Evolutionary conservation across 2,797 vertebrate species (phyloP).

Genomic region (Myioborus melanocephalus): DNA sequence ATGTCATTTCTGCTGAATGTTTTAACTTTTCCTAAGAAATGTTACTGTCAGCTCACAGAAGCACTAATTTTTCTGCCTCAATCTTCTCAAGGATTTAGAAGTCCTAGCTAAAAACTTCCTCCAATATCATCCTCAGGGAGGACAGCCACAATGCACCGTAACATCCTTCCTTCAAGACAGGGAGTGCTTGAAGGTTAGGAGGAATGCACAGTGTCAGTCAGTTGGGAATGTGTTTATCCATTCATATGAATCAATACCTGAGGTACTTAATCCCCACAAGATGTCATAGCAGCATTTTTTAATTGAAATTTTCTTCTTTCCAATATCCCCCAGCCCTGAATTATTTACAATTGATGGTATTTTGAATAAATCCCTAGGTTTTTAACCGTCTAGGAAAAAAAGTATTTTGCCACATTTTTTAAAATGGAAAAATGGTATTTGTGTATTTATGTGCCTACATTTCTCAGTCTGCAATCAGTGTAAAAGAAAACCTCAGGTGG

Average conservation of each 20-base stretch:
- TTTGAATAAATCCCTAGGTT: neutral
- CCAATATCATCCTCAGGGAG: neutral
- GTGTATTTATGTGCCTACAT: neutral
- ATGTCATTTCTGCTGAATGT: neutral
- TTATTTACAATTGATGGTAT: neutral
- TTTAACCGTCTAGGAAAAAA: neutral
- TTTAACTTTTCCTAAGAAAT: neutral
- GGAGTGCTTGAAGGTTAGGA: neutral
- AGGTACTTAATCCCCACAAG: neutral
- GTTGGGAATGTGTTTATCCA: neutral
- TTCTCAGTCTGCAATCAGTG: neutral
- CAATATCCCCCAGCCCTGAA: fast-evolving
- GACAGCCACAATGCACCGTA: neutral
- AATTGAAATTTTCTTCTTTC: neutral
- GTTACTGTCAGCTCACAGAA: neutral
- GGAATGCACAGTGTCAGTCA: neutral
- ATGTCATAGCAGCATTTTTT: neutral
- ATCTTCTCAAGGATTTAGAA: neutral
- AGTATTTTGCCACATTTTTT: neutral
- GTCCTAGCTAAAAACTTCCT: neutral
- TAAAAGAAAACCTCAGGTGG: neutral
- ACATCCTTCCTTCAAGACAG: neutral
- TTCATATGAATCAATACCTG: neutral
- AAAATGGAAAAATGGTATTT: neutral
- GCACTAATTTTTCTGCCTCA: neutral